Conservation (phyloP, 2,888 invertebrate genomes). For the Dexiosoma caninum region DNA sequence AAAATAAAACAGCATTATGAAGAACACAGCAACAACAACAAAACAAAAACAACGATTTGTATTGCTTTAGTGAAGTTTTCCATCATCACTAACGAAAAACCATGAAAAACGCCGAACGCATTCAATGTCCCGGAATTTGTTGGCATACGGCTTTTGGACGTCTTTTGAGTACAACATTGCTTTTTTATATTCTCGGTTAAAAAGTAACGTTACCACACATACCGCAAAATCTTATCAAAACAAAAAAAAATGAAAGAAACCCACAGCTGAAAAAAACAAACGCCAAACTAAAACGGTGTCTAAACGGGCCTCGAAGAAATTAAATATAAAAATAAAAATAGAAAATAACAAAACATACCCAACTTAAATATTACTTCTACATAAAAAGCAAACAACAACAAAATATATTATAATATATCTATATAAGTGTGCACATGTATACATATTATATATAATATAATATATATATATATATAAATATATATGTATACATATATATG, state of each 20-base stretch:
- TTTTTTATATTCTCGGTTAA: slow-evolving; percentile 75
- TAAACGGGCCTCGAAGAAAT: slow-evolving; percentile 55
- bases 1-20: slow-evolving; percentile 16
- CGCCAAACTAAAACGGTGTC: slow-evolving; percentile 48
- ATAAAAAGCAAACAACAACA: slow-evolving; percentile 17
- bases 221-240: slow-evolving; percentile 60
- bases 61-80: slow-evolving; percentile 60
- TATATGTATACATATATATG: too few relatives aligned
- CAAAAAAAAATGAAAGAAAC: slow-evolving; percentile 35
- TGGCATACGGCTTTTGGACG: slow-evolving; percentile 77
- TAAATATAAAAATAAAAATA: slow-evolving; percentile 29
- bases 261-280: too few relatives aligned
- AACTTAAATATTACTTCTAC: slow-evolving; percentile 51
- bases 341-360: slow-evolving; percentile 48
- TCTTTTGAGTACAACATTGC: slow-evolving; percentile 76
- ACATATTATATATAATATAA: slow-evolving; percentile 39
- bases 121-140: slow-evolving; percentile 75
- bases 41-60: slow-evolving; percentile 47
- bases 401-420: slow-evolving; percentile 62
- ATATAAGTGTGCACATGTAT: slow-evolving; percentile 37
- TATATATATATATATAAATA: slow-evolving; percentile 46
- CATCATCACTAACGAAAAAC: slow-evolving; percentile 64
- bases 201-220: slow-evolving; percentile 62
- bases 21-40: slow-evolving; percentile 38
- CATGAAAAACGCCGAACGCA: slow-evolving; percentile 75